phyloP scores from a whole-genome alignment of 2,113 vertebrate species.

The Irena cyanogastra region DNA sequence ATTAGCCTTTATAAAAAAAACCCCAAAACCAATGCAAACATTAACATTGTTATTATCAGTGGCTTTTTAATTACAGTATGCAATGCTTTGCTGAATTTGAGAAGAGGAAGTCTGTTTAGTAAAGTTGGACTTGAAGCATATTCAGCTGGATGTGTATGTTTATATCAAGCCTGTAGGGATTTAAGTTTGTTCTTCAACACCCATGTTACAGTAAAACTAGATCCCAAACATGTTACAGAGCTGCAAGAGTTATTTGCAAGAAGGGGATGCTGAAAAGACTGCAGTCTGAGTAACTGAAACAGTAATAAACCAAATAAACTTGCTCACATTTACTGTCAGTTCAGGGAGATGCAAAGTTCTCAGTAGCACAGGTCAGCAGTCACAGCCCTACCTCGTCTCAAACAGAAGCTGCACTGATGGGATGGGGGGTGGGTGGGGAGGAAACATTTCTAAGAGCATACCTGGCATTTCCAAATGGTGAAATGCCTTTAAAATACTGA shows the following conservation, averaged over 20 bases:
- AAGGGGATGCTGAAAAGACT: background rate
- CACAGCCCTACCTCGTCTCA: background rate
- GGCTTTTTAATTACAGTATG: background rate
- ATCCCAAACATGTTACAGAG: background rate
- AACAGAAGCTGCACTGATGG: background rate
- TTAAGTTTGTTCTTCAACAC: background rate
- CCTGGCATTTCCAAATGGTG: background rate
- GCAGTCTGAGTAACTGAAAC: background rate
- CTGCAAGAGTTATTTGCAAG: background rate
- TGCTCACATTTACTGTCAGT: background rate
- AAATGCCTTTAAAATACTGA: background rate
- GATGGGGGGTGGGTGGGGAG: background rate
- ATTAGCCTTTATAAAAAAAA: conserved; percentile 15
- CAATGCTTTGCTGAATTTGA: background rate
- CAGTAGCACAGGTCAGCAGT: background rate
- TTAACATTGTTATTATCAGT: background rate
- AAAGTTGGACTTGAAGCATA: background rate
- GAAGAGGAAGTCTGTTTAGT: background rate
- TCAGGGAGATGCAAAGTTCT: background rate
- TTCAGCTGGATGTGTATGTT: background rate
- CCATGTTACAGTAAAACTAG: background rate
- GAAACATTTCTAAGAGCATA: background rate
- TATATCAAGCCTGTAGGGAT: background rate
- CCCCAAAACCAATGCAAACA: background rate
- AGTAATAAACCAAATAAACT: background rate